Conservation (phyloP, 2,113 vertebrate species). For the Pelobates fuscus region DNA sequence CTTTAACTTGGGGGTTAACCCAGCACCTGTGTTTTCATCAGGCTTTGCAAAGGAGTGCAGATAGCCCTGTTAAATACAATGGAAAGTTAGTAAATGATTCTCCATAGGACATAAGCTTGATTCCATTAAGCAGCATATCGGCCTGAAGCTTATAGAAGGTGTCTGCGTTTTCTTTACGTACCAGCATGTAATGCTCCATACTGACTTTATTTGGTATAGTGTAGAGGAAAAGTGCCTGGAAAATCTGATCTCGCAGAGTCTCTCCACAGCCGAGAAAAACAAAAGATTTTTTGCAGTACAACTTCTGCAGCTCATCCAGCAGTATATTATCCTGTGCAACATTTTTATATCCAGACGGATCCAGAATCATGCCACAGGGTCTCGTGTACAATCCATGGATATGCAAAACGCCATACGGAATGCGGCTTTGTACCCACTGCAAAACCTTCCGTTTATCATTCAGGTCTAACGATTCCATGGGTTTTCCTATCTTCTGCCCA, state of each 20-base stretch:
- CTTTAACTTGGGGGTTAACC: too few species aligned
- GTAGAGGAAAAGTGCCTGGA: neutral
- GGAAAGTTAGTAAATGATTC: too few species aligned
- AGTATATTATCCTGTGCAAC: neutral
- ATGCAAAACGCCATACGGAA: neutral
- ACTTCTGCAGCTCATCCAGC: neutral
- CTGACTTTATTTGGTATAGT: neutral
- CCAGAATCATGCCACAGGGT: neutral
- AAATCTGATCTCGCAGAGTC: neutral
- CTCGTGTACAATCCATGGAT: neutral
- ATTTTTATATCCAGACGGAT: neutral
- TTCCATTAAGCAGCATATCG: too few species aligned
- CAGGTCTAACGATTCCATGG: slow-evolving; percentile 72
- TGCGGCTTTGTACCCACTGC: neutral
- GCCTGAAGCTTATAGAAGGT: too few species aligned
- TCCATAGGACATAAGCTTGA: too few species aligned
- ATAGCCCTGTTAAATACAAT: too few species aligned
- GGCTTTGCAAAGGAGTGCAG: too few species aligned
- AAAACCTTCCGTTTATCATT: slow-evolving; percentile 67
- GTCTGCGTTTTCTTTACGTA: slow-evolving; percentile 21
- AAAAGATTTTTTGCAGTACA: neutral
- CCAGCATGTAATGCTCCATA: neutral
- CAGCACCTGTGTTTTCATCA: too few species aligned
- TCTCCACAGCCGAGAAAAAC: neutral
- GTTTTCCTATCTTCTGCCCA: slow-evolving; percentile 66